Percentiles rank a stretch among this genome's conserved stretches.
phyloP scores from a whole-genome alignment of 2,888 invertebrate genomes.

The Taenaris catops region DNA sequence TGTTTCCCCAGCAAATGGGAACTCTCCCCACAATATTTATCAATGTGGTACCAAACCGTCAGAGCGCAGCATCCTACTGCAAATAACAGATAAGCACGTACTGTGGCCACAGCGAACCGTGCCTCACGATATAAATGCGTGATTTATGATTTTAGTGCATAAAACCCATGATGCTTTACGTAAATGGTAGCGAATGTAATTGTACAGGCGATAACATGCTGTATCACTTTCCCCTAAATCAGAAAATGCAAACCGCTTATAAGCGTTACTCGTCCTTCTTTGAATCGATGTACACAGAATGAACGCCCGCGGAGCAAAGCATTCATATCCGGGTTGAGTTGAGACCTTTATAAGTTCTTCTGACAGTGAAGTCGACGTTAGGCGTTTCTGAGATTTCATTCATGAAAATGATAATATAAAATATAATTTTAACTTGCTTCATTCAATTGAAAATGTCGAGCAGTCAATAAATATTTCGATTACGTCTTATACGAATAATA shows the following conservation, averaged over 20 bases:
- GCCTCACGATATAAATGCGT: constrained; percentile 66
- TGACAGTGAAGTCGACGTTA: constrained; percentile 16
- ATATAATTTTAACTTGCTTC: too few relatives aligned
- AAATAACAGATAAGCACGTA: constrained; percentile 74
- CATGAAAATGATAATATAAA: too few relatives aligned
- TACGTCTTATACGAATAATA: too few relatives aligned
- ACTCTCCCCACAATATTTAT: constrained; percentile 59
- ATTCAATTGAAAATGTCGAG: too few relatives aligned
- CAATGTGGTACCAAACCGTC: constrained; percentile 54
- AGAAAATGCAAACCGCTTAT: constrained; percentile 7
- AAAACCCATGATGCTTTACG: constrained; percentile 24
- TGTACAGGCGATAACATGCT: constrained; percentile 15
- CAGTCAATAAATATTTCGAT: too few relatives aligned
- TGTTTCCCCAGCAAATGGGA: constrained; percentile 1
- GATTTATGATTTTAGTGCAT: constrained; percentile 68
- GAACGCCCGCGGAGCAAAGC: constrained; percentile 27
- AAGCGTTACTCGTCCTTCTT: constrained; percentile 2
- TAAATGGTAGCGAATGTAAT: constrained; percentile 23
- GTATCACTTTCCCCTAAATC: constrained; percentile 13
- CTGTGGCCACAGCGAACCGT: constrained; percentile 55
- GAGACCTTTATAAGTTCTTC: constrained; percentile 22
- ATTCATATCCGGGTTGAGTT: constrained; percentile 29
- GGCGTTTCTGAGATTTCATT: too few relatives aligned
- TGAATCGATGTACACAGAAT: constrained; percentile 7
- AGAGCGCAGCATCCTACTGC: constrained; percentile 52